A percentile compares a stretch with the other conserved stretches of the same genome.
Conservation (phyloP, 2,888 invertebrate species). For the Priapulus caudatus region DNA sequence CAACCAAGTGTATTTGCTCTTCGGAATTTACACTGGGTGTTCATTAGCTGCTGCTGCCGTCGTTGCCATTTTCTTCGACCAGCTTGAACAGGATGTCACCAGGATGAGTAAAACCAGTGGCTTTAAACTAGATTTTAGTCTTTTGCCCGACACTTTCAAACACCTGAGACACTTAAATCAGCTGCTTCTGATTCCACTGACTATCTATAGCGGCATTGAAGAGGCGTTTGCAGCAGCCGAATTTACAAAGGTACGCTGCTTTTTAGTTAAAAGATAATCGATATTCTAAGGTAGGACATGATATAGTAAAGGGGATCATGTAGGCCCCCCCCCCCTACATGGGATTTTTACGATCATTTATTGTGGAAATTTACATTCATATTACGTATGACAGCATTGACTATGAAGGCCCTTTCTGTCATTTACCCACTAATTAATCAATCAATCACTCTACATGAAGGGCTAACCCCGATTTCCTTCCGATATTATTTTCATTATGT, state of each 20-base stretch:
- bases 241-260: conserved; percentile 43
- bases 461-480: no score
- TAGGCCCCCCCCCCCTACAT: no score
- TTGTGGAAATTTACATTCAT: no score
- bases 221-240: conserved; percentile 85
- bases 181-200: conserved; percentile 82
- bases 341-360: no score
- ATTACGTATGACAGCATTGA: no score
- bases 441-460: no score
- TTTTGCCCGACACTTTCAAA: conserved; percentile 56
- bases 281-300: no score
- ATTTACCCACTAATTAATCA: no score
- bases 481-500: no score
- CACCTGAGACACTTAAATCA: conserved; percentile 84
- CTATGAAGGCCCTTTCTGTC: no score
- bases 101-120: background rate
- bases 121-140: conserved; percentile 11
- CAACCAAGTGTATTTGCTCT: conserved; percentile 73
- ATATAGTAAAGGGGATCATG: no score
- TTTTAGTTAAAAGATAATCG: no score
- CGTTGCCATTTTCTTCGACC: conserved; percentile 76
- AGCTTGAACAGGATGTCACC: conserved; percentile 60
- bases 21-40: conserved; percentile 74
- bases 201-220: conserved; percentile 92
- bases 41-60: conserved; percentile 71